Percentiles rank a stretch among this genome's conserved stretches.
phyloP scores from a whole-genome alignment of 2,888 invertebrate genomes.

The Cetonia aurata region DNA sequence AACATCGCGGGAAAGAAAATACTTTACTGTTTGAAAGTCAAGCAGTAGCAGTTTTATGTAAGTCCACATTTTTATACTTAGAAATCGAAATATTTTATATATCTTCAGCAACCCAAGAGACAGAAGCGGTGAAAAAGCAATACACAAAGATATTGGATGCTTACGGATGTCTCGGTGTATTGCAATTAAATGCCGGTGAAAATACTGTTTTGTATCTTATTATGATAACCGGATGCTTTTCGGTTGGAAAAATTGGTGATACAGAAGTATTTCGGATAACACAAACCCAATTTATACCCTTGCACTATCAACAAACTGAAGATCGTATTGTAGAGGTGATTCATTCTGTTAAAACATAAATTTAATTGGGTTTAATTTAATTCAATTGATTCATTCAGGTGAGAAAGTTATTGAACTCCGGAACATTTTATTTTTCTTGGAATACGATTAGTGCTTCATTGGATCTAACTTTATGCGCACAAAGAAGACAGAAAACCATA shows the following conservation, averaged over 20 bases:
- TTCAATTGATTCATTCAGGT: slow-evolving; percentile 58
- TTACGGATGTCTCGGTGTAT: slow-evolving; percentile 95
- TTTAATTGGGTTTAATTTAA: neutral
- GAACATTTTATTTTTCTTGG: slow-evolving; percentile 98
- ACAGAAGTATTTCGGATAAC: slow-evolving; percentile 96
- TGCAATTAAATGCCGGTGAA: slow-evolving; percentile 89
- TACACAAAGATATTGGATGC: slow-evolving; percentile 94
- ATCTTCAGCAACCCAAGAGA: slow-evolving; percentile 81
- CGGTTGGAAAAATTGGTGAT: slow-evolving; percentile 95
- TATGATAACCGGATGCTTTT: slow-evolving; percentile 95
- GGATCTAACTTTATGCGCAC: slow-evolving; percentile 95
- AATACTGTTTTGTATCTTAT: slow-evolving; percentile 89
- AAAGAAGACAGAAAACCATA: slow-evolving; percentile 84
- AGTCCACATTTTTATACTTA: slow-evolving; percentile 60
- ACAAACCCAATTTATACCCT: slow-evolving; percentile 90
- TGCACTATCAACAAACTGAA: slow-evolving; percentile 79
- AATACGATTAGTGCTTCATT: slow-evolving; percentile 67
- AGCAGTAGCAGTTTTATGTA: slow-evolving; percentile 87
- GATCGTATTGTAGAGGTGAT: slow-evolving; percentile 72
- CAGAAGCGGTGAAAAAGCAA: slow-evolving; percentile 88
- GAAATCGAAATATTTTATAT: neutral
- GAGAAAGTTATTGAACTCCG: slow-evolving; percentile 94
- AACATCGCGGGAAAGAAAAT: slow-evolving; percentile 88
- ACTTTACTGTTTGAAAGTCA: slow-evolving; percentile 93
- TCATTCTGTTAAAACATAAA: slow-evolving; percentile 7